Conservation (phyloP, 1,140 invertebrate genomes). For the Zaprionus kolodkinae region DNA sequence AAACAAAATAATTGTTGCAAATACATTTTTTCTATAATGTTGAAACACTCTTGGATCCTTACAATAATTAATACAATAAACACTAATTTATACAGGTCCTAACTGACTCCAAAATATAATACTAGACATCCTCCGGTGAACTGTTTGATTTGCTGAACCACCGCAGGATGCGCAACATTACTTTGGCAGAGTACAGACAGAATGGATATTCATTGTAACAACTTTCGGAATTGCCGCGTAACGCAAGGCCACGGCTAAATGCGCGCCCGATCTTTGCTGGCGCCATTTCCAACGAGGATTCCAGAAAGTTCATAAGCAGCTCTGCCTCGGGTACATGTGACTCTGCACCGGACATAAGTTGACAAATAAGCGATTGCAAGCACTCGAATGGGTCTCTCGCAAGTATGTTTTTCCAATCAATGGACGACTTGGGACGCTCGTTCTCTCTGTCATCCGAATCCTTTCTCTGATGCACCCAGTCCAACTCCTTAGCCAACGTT, state of each 20-base stretch:
- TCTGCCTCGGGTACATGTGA: slow-evolving; percentile 65
- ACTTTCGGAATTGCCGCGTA: slow-evolving; percentile 57
- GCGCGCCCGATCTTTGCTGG: slow-evolving; percentile 71
- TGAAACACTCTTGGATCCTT: neutral
- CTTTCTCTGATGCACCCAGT: slow-evolving; percentile 35
- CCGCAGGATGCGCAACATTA: slow-evolving; percentile 74
- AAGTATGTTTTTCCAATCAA: slow-evolving; percentile 81
- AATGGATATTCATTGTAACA: slow-evolving; percentile 82
- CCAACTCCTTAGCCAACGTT: slow-evolving; percentile 12
- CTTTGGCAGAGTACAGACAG: slow-evolving; percentile 81
- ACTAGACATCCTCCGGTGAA: slow-evolving; percentile 20
- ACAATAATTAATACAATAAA: neutral
- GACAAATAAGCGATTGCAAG: slow-evolving; percentile 80
- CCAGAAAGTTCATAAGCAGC: slow-evolving; percentile 72
- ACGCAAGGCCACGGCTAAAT: slow-evolving; percentile 71
- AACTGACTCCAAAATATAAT: neutral
- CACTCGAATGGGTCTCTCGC: slow-evolving; percentile 81
- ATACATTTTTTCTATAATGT: slow-evolving; percentile 69
- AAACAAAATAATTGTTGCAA: slow-evolving; percentile 59
- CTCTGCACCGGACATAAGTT: slow-evolving; percentile 78
- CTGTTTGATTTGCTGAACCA: slow-evolving; percentile 69
- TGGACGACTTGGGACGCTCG: slow-evolving; percentile 14
- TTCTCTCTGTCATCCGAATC: slow-evolving; percentile 11
- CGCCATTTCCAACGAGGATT: slow-evolving; percentile 66
- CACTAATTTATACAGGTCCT: neutral